Conservation (phyloP, 2,888 invertebrate genomes). For the Rhyacophila evoluta region DNA sequence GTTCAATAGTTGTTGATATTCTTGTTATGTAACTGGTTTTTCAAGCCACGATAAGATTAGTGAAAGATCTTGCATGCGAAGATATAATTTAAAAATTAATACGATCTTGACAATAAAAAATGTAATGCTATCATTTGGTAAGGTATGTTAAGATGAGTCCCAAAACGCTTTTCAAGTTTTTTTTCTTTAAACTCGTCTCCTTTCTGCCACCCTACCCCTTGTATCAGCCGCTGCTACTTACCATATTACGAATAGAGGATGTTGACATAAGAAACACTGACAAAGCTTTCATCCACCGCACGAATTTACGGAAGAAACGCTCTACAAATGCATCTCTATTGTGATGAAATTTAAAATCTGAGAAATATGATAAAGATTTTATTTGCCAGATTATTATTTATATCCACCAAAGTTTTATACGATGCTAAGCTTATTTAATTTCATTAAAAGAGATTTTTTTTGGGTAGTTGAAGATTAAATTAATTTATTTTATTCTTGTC, state of each 20-base stretch:
- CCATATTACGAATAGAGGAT: slow-evolving; percentile 47
- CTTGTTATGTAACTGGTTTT: no score
- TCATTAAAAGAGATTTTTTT: no score
- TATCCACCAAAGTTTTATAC: no score
- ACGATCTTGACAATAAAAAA: no score
- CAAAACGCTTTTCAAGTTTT: slow-evolving; percentile 25
- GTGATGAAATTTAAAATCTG: not conserved
- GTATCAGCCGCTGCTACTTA: slow-evolving; percentile 48
- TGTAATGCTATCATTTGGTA: not conserved
- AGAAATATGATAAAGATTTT: not conserved
- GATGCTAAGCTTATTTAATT: slow-evolving; percentile 27
- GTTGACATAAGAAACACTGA: slow-evolving; percentile 45
- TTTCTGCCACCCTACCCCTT: not conserved
- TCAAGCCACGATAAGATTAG: no score
- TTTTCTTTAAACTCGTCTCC: slow-evolving; percentile 5
- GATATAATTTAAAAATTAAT: no score
- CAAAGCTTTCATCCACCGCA: not conserved
- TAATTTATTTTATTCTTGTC: no score
- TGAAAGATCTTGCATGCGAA: no score
- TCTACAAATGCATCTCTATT: not conserved
- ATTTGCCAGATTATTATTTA: not conserved
- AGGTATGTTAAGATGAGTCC: slow-evolving; percentile 23
- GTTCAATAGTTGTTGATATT: no score
- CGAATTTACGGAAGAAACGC: slow-evolving; percentile 27
- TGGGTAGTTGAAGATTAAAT: no score